A percentile compares a stretch with the other conserved stretches of the same genome.
phyloP scores from a whole-genome alignment of 2,888 invertebrate species.

The Scrobipalpa costella region DNA sequence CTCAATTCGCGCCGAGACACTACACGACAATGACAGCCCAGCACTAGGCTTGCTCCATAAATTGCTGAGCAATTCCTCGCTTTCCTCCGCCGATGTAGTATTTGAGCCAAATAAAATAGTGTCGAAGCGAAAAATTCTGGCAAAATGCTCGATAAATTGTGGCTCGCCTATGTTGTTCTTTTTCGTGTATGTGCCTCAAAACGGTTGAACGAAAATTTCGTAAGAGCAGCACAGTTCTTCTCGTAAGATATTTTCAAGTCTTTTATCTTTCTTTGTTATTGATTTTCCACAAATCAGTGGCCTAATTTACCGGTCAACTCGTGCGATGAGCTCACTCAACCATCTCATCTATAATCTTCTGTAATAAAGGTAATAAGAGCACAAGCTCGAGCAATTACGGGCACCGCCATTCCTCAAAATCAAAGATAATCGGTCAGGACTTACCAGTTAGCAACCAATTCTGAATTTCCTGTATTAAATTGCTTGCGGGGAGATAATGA shows the following conservation, averaged over 20 bases:
- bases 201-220: neutral
- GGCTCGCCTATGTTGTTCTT: neutral
- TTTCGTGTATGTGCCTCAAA: conserved; percentile 8
- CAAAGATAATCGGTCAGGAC: conserved; percentile 35
- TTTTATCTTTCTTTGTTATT: neutral
- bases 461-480: conserved; percentile 27
- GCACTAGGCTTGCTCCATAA: conserved; percentile 59
- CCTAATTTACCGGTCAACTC: conserved; percentile 25
- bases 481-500: conserved; percentile 22
- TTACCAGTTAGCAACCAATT: conserved; percentile 31
- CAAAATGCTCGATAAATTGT: conserved; percentile 24
- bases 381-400: conserved; percentile 50
- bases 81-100: conserved; percentile 46
- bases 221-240: neutral
- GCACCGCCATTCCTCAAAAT: conserved; percentile 41
- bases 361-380: conserved; percentile 55
- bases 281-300: conserved; percentile 18
- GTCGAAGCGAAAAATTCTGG: conserved; percentile 34
- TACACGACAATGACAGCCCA: conserved; percentile 51
- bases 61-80: conserved; percentile 60
- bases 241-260: neutral
- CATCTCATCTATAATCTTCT: conserved; percentile 55
- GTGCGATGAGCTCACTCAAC: conserved; percentile 31
- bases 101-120: conserved; percentile 56
- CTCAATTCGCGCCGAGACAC: conserved; percentile 68